These are phyloP conservation scores for Molorchus minor DNA, from an alignment of 2,888 invertebrate genomes.

Conservation along the genomic window DNA sequence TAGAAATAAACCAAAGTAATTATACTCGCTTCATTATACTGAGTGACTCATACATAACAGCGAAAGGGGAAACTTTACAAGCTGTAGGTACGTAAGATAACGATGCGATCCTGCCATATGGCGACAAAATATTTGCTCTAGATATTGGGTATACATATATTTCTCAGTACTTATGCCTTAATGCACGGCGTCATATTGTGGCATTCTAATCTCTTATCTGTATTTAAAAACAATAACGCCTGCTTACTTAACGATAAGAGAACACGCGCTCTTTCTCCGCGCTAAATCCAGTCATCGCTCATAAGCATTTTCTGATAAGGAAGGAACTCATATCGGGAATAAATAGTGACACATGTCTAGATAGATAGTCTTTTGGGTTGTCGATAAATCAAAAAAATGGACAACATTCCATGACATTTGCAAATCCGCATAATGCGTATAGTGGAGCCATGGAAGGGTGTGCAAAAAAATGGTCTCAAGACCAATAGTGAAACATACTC, in stretches of 20 bases:
- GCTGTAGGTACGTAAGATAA: slow-evolving; percentile 43
- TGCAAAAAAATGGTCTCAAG: too few relatives aligned
- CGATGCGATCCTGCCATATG: slow-evolving; percentile 45
- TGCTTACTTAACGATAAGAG: slow-evolving; percentile 29
- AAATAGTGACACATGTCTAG: slow-evolving; percentile 3
- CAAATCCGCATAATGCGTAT: too few relatives aligned
- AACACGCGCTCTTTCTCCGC: slow-evolving; percentile 10
- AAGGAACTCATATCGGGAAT: background rate
- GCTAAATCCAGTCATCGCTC: slow-evolving; percentile 5
- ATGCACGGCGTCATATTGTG: slow-evolving; percentile 32
- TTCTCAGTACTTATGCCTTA: slow-evolving; percentile 36
- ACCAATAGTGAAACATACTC: too few relatives aligned
- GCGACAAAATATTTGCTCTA: slow-evolving; percentile 45
- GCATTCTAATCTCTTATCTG: slow-evolving; percentile 26
- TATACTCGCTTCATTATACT: too few relatives aligned
- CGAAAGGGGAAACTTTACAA: slow-evolving; percentile 19
- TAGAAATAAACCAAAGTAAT: too few relatives aligned
- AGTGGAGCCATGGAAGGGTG: too few relatives aligned
- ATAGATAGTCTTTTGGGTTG: too few relatives aligned
- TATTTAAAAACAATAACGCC: slow-evolving; percentile 37
- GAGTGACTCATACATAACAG: too few relatives aligned
- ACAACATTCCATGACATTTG: too few relatives aligned
- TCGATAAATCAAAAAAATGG: too few relatives aligned
- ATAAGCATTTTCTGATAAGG: slow-evolving; percentile 14
- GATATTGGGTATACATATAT: slow-evolving; percentile 33